A percentile compares a stretch with the other conserved stretches of the same genome.
These are phyloP conservation scores for Platerodrilus igneus DNA, from an alignment of 2,888 invertebrate species.

Conservation along the genomic window DNA sequence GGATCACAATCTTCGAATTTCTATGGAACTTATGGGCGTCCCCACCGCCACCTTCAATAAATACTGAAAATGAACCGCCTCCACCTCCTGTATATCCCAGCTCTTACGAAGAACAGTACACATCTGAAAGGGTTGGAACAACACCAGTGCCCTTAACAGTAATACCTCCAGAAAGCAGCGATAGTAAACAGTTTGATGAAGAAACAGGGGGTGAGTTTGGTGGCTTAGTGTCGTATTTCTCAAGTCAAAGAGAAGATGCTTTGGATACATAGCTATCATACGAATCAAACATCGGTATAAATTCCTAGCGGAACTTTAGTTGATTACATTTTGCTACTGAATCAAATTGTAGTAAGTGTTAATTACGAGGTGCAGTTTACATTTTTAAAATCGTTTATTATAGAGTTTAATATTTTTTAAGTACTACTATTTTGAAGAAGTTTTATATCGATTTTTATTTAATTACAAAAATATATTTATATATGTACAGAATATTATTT, in stretches of 20 bases:
- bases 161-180: conserved; percentile 32
- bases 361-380: conserved; percentile 8
- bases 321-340: conserved; percentile 1
- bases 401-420: conserved; percentile 18
- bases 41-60: conserved; percentile 39
- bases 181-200: conserved; percentile 51
- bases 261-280: conserved; percentile 63
- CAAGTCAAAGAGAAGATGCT: conserved; percentile 84
- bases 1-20: conserved; percentile 50
- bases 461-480: conserved; percentile 30
- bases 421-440: conserved; percentile 17
- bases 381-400: conserved; percentile 14
- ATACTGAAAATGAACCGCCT: conserved; percentile 45
- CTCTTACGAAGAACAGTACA: conserved; percentile 38
- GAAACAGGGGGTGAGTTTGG: conserved; percentile 72
- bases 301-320: conserved; percentile 9
- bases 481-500: conserved; percentile 28
- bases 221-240: conserved; percentile 87
- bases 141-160: conserved; percentile 19
- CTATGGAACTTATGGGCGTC: conserved; percentile 49
- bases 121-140: conserved; percentile 25
- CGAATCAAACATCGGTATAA: conserved; percentile 14
- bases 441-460: conserved; percentile 28
- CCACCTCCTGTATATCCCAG: conserved; percentile 44
- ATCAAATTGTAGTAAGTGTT: conserved; percentile 4